These are phyloP conservation scores for Ictidomys tridecemlineatus DNA, from an alignment of 2,113 vertebrate genomes.

Conservation along the genomic window DNA sequence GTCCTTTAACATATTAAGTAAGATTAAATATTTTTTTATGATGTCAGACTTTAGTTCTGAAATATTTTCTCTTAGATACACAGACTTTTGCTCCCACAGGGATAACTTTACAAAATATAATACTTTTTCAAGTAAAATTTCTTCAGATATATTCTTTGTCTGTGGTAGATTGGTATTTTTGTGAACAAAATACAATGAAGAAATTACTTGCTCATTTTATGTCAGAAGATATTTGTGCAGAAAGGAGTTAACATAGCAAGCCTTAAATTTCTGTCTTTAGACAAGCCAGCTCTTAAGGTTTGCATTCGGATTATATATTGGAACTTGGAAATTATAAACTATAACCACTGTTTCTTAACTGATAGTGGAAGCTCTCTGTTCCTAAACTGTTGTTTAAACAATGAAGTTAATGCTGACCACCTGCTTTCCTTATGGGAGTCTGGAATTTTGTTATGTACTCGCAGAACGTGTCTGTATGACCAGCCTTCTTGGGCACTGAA, in stretches of 20 bases:
- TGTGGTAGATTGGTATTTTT: conserved; percentile 2
- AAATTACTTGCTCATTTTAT: not conserved
- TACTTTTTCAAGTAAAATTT: not conserved
- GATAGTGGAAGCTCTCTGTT: not conserved
- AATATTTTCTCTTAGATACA: not conserved
- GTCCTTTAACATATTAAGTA: not conserved
- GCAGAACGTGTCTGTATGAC: not conserved
- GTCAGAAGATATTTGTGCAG: not conserved
- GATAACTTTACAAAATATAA: not conserved
- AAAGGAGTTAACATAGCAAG: not conserved
- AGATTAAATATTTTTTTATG: not conserved
- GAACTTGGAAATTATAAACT: not conserved
- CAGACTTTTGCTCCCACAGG: not conserved
- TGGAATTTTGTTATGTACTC: not conserved
- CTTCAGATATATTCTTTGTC: not conserved
- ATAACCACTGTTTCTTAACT: not conserved
- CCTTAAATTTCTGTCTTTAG: not conserved
- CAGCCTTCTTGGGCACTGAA: not conserved
- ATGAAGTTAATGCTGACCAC: not conserved
- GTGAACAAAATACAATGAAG: not conserved
- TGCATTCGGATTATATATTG: not conserved
- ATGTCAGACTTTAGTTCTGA: not conserved
- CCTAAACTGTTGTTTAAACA: not conserved
- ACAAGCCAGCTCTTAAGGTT: not conserved
- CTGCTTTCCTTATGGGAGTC: not conserved